Evolutionary conservation across 2,113 vertebrate species (phyloP).

Genomic region (Phyllostomus hastatus): DNA sequence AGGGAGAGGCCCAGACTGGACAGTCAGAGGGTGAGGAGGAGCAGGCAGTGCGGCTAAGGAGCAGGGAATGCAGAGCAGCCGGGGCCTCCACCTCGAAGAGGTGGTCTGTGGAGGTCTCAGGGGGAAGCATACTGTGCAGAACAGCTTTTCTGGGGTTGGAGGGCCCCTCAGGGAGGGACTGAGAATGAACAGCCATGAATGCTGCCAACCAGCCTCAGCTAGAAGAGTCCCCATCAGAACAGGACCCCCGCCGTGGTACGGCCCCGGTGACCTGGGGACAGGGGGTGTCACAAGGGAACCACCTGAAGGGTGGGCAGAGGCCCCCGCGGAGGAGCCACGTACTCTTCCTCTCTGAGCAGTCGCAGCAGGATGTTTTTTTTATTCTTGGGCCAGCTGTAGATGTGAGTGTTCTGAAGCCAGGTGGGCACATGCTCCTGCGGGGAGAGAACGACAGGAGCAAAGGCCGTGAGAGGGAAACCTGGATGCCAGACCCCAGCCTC

Average conservation of each 20-base stretch:
- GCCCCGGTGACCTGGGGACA: not conserved
- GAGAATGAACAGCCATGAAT: not conserved
- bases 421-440: slow-evolving; percentile 89
- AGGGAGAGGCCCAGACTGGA: slow-evolving; percentile 31
- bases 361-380: slow-evolving; percentile 91
- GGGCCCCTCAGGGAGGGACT: not conserved
- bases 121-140: not conserved
- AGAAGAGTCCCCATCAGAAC: slow-evolving; percentile 38
- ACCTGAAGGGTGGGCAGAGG: slow-evolving; percentile 90
- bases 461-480: slow-evolving; percentile 38
- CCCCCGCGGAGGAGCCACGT: slow-evolving; percentile 83
- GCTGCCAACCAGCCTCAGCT: slow-evolving; percentile 58
- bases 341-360: slow-evolving; percentile 92
- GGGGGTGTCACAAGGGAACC: slow-evolving; percentile 78
- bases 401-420: slow-evolving; percentile 94
- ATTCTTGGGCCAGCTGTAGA: slow-evolving; percentile 92
- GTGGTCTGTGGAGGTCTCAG: not conserved
- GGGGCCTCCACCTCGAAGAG: not conserved
- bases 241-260: not conserved
- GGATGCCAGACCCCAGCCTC: slow-evolving; percentile 30
- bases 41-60: slow-evolving; percentile 42
- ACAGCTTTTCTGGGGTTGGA: not conserved
- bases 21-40: not conserved
- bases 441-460: not conserved
- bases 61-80: not conserved